Conservation (phyloP, 2,113 vertebrate species). For the Sialia sialis region DNA sequence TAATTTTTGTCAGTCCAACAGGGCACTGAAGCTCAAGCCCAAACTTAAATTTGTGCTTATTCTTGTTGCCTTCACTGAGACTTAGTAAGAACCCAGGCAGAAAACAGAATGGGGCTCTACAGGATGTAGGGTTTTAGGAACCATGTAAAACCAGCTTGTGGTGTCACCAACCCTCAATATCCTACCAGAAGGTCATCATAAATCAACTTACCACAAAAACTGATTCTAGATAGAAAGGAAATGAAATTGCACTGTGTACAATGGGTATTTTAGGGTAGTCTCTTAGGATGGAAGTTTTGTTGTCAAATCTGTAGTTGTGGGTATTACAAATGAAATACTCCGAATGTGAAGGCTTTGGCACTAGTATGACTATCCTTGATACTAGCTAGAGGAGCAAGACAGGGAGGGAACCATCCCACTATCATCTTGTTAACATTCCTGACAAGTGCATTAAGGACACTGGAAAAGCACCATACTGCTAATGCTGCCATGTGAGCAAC, state of each 20-base stretch:
- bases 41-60: neutral
- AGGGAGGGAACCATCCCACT: neutral
- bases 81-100: neutral
- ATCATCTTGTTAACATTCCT: neutral
- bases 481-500: conserved; percentile 40
- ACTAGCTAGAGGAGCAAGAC: neutral
- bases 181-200: neutral
- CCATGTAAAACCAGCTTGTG: neutral
- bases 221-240: neutral
- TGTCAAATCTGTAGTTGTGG: neutral
- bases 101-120: neutral
- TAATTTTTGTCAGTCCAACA: neutral
- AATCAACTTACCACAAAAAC: neutral
- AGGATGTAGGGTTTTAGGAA: neutral
- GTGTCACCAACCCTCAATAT: neutral
- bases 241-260: neutral
- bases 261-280: neutral
- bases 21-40: neutral
- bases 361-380: neutral
- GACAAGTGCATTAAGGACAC: neutral
- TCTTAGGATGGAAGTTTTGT: neutral
- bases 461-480: neutral
- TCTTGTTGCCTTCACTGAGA: neutral
- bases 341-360: neutral
- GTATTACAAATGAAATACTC: neutral